A percentile compares a stretch with the other conserved stretches of the same genome.
phyloP scores from a whole-genome alignment of 2,113 vertebrate genomes.

The Pagrus major region DNA sequence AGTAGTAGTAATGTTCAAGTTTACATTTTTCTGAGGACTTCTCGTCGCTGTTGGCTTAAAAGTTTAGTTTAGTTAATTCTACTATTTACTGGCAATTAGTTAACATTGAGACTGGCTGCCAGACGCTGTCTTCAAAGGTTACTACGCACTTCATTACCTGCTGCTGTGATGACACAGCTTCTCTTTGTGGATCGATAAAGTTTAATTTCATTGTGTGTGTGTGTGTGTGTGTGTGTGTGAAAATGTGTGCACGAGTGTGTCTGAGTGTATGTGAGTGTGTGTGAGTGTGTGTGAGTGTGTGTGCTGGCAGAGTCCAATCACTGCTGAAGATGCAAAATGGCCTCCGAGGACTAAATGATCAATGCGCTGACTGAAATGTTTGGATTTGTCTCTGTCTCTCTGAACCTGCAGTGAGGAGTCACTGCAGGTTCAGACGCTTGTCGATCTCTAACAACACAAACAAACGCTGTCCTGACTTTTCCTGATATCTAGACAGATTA shows the following conservation, averaged over 20 bases:
- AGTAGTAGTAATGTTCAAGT: no score
- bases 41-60: no score
- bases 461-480: no score
- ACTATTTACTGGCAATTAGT: no score
- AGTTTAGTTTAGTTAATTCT: no score
- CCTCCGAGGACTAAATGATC: conserved; percentile 25
- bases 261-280: conserved; percentile 3
- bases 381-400: conserved; percentile 34
- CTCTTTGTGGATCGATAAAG: conserved; percentile 5
- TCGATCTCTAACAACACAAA: conserved; percentile 1
- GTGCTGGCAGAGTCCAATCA: background rate
- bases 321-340: conserved; percentile 39
- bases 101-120: no score
- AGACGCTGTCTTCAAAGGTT: no score
- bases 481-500: no score
- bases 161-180: conserved; percentile 6
- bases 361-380: conserved; percentile 23
- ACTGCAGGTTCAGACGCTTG: background rate
- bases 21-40: no score
- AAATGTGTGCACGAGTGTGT: no score
- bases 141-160: conserved; percentile 1
- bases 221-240: conserved; percentile 20
- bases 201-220: conserved; percentile 12
- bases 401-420: background rate
- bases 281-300: conserved; percentile 12